Evolutionary conservation across 1,140 invertebrate genomes (phyloP).

Genomic region (Mya arenaria): DNA sequence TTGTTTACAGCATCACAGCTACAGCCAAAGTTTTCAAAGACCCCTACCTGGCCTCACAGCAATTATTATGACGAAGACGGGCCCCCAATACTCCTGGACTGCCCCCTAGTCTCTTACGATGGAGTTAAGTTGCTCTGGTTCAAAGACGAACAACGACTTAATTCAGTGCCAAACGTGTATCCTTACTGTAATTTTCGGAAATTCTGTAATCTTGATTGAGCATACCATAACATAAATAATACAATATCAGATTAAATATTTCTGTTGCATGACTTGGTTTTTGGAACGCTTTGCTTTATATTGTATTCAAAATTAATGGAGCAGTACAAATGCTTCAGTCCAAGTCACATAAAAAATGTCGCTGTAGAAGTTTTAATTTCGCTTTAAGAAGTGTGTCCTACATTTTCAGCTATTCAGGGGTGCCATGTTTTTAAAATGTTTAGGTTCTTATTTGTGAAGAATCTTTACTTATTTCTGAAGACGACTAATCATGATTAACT

Average conservation of each 20-base stretch:
- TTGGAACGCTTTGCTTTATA: not conserved
- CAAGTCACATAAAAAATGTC: too few relatives aligned
- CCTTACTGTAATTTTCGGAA: not conserved
- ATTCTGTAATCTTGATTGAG: not conserved
- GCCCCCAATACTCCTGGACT: not conserved
- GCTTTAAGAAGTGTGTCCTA: too few relatives aligned
- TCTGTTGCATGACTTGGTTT: not conserved
- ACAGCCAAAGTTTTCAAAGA: too few relatives aligned
- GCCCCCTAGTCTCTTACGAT: not conserved
- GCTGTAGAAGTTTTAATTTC: too few relatives aligned
- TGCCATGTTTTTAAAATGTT: too few relatives aligned
- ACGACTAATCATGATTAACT: too few relatives aligned
- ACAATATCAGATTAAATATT: not conserved
- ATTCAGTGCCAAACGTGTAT: conserved; percentile 2
- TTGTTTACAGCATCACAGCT: too few relatives aligned
- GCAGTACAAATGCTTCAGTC: not conserved
- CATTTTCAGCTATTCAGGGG: too few relatives aligned
- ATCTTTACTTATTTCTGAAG: too few relatives aligned
- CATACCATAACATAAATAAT: not conserved
- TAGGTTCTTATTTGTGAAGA: too few relatives aligned
- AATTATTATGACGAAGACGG: conserved; percentile 39
- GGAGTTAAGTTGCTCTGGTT: not conserved
- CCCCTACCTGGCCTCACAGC: conserved; percentile 19
- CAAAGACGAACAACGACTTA: not conserved
- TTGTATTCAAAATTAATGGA: not conserved